Conservation (phyloP, 2,113 vertebrate genomes). For the Dolichotis patagonum region DNA sequence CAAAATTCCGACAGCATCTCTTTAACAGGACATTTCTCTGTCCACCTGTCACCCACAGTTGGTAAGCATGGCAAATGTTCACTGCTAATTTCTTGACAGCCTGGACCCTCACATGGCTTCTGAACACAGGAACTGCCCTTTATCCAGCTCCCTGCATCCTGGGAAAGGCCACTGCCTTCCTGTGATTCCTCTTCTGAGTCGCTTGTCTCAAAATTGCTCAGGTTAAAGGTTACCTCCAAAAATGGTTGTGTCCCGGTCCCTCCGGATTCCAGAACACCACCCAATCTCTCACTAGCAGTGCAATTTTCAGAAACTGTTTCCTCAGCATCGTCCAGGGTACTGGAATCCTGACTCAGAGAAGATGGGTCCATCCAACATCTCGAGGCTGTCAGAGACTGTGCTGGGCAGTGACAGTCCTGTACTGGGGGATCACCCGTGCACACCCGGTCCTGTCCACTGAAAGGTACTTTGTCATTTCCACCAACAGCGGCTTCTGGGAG, state of each 20-base stretch:
- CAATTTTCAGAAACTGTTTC: background rate
- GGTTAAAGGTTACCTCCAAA: slow-evolving; percentile 85
- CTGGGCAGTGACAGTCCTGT: background rate
- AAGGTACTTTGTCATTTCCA: background rate
- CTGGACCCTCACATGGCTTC: background rate
- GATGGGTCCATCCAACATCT: background rate
- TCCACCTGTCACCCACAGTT: background rate
- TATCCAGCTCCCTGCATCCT: background rate
- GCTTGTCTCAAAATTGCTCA: slow-evolving; percentile 85
- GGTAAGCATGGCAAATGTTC: background rate
- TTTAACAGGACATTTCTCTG: background rate
- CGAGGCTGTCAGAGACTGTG: background rate
- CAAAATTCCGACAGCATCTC: slow-evolving; percentile 29
- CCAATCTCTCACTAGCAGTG: slow-evolving; percentile 16
- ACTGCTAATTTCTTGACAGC: background rate
- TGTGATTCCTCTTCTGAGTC: slow-evolving; percentile 73
- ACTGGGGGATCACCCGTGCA: background rate
- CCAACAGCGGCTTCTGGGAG: background rate
- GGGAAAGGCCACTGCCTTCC: background rate
- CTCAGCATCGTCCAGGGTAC: background rate
- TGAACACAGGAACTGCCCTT: background rate
- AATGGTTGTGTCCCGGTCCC: slow-evolving; percentile 42
- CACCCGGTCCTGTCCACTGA: background rate
- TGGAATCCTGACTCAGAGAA: background rate
- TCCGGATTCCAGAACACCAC: background rate